Percentiles rank a stretch among this genome's conserved stretches.
Evolutionary conservation across 2,113 vertebrate genomes (phyloP).

Genomic region (Ammodytes dubius): DNA sequence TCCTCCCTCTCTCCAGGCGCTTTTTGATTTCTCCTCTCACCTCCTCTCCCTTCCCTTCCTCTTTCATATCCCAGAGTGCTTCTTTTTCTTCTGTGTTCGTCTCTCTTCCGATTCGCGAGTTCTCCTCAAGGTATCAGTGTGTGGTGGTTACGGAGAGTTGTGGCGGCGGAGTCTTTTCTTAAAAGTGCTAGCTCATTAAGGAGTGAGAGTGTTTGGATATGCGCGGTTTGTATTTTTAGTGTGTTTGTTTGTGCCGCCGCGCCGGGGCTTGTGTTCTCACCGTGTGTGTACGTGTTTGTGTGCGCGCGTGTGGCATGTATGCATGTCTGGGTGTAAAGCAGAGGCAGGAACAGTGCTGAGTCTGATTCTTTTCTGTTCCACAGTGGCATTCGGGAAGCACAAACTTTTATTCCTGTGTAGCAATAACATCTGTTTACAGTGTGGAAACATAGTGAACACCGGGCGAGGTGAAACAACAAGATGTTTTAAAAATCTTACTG

Average conservation of each 20-base stretch:
- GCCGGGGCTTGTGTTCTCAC: slow-evolving; percentile 80
- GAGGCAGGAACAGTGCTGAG: slow-evolving; percentile 82
- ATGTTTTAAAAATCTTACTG: slow-evolving; percentile 74
- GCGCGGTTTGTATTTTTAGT: slow-evolving; percentile 88
- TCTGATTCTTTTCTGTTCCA: slow-evolving; percentile 82
- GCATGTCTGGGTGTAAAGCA: slow-evolving; percentile 73
- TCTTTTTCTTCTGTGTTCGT: slow-evolving; percentile 77
- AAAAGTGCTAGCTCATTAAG: slow-evolving; percentile 88
- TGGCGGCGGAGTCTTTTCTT: slow-evolving; percentile 82
- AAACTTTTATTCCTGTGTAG: slow-evolving; percentile 81
- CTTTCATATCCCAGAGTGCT: slow-evolving; percentile 83
- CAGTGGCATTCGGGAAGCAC: slow-evolving; percentile 75
- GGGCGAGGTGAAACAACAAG: slow-evolving; percentile 73
- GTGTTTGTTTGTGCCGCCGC: slow-evolving; percentile 87
- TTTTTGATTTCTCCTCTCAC: slow-evolving; percentile 86
- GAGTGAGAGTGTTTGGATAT: slow-evolving; percentile 87
- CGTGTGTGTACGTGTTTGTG: slow-evolving; percentile 56
- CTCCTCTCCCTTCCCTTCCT: slow-evolving; percentile 75
- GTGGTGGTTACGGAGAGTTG: slow-evolving; percentile 75
- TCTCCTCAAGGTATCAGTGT: slow-evolving; percentile 87
- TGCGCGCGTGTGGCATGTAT: slow-evolving; percentile 69
- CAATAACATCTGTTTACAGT: slow-evolving; percentile 82
- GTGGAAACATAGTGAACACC: slow-evolving; percentile 72
- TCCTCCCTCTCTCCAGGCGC: slow-evolving; percentile 81
- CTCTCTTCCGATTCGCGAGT: slow-evolving; percentile 82